phyloP scores from a whole-genome alignment of 2,797 vertebrate species.

The Acanthopagrus latus region DNA sequence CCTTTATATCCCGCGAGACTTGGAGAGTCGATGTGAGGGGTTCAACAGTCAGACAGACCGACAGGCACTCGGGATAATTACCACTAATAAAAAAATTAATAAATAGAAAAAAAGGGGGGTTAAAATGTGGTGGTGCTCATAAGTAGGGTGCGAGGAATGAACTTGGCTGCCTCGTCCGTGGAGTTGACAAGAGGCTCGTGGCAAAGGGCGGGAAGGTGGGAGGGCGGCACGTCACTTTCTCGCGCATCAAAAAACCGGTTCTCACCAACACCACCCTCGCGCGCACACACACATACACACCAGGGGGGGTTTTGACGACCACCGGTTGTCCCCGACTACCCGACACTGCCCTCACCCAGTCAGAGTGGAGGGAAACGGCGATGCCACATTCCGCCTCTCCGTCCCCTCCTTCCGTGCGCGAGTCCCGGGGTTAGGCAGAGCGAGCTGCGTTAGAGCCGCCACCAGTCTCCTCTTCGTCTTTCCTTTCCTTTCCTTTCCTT shows the following conservation, averaged over 20 bases:
- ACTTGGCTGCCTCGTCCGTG: constrained; percentile 42
- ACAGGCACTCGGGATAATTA: constrained; percentile 15
- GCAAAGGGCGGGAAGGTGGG: constrained; percentile 71
- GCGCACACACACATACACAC: constrained; percentile 10
- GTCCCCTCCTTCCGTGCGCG: constrained; percentile 5
- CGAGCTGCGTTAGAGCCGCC: constrained; percentile 36
- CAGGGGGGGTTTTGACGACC: constrained; percentile 54
- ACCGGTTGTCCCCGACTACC: constrained; percentile 66
- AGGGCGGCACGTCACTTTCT: constrained; percentile 75
- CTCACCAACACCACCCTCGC: constrained; percentile 52
- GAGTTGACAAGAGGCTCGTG: constrained; percentile 66
- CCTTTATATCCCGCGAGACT: constrained; percentile 75
- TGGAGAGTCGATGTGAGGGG: constrained; percentile 47
- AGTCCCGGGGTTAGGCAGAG: constrained; percentile 26
- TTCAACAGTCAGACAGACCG: constrained; percentile 15
- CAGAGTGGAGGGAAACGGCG: constrained; percentile 39
- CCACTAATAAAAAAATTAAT: not conserved
- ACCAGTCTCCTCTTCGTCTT: not conserved
- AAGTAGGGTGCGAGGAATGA: constrained; percentile 3
- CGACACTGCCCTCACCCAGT: constrained; percentile 52
- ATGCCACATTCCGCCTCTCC: constrained; percentile 57
- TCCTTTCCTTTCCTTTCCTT: not conserved
- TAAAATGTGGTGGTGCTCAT: constrained; percentile 4
- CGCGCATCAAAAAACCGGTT: constrained; percentile 69
- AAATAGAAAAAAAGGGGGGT: not conserved